Percentiles rank a stretch among this genome's conserved stretches.
Evolutionary conservation across 2,113 vertebrate species (phyloP).

Genomic region (Origma solitaria): DNA sequence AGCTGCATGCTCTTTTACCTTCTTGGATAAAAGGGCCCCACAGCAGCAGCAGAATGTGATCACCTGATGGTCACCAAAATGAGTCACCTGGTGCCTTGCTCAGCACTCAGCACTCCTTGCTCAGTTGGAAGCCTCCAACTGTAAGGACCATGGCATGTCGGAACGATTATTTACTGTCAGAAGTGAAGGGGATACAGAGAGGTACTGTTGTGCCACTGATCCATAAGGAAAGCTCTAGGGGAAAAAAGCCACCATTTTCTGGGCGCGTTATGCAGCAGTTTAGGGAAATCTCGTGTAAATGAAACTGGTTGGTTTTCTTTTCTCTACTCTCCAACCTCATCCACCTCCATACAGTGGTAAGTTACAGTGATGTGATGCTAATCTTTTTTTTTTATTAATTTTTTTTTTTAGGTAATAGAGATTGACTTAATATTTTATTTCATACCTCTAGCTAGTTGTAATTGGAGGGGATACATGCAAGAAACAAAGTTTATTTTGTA

Average conservation of each 20-base stretch:
- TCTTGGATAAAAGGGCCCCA: background rate
- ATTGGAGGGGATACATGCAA: background rate
- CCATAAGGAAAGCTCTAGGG: background rate
- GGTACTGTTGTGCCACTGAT: background rate
- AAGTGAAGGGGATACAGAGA: background rate
- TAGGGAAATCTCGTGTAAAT: background rate
- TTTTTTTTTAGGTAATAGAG: background rate
- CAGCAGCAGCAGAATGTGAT: background rate
- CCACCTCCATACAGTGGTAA: background rate
- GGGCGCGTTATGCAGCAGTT: background rate
- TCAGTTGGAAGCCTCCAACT: rapidly evolving
- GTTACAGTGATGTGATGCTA: background rate
- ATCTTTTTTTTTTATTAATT: too few species aligned
- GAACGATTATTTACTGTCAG: rapidly evolving
- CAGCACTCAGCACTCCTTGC: background rate
- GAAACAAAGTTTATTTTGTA: background rate
- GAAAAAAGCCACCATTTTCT: background rate
- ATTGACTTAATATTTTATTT: background rate
- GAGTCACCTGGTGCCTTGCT: background rate
- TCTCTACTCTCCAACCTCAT: background rate
- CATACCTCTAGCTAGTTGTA: background rate
- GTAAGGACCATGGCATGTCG: background rate
- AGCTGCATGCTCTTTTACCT: background rate
- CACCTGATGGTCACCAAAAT: background rate
- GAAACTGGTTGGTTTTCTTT: background rate